These are phyloP conservation scores for Linyphia triangularis DNA, from an alignment of 2,888 invertebrate species.

Conservation along the genomic window DNA sequence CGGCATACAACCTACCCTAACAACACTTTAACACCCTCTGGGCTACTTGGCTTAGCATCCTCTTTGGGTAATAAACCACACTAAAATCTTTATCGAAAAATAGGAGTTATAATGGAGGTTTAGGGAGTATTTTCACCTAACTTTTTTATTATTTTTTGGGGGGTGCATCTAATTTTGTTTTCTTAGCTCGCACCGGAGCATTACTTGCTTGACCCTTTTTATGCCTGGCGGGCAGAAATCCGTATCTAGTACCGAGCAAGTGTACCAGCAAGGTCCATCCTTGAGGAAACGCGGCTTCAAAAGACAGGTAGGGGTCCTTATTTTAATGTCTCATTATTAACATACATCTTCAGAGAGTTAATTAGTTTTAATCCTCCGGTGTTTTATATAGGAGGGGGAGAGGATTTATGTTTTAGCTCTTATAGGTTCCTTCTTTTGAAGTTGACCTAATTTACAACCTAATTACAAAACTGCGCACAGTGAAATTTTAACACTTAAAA, in stretches of 20 bases:
- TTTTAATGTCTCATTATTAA: conserved; percentile 59
- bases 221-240: conserved; percentile 67
- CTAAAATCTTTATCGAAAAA: conserved; percentile 6
- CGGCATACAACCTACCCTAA: conserved; percentile 57
- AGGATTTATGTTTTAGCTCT: conserved; percentile 1
- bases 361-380: conserved; percentile 34
- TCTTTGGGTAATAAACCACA: conserved; percentile 52
- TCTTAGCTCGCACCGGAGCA: conserved; percentile 51
- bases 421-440: conserved; percentile 17
- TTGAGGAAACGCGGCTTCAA: conserved; percentile 39
- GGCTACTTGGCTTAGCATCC: conserved; percentile 22
- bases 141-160: conserved; percentile 41
- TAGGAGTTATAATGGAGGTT: conserved; percentile 72
- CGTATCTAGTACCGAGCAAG: conserved; percentile 47
- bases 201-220: conserved; percentile 70
- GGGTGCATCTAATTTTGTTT: conserved; percentile 74
- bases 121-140: conserved; percentile 62
- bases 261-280: conserved; percentile 31
- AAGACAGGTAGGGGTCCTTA: conserved; percentile 66
- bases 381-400: too few relatives aligned
- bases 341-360: conserved; percentile 39
- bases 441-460: not conserved
- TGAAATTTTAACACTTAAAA: too few relatives aligned
- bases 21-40: conserved; percentile 63
- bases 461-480: too few relatives aligned